Evolutionary conservation across 2,797 vertebrate species (phyloP).

Genomic region (Lepidocolaptes lacrymiger): DNA sequence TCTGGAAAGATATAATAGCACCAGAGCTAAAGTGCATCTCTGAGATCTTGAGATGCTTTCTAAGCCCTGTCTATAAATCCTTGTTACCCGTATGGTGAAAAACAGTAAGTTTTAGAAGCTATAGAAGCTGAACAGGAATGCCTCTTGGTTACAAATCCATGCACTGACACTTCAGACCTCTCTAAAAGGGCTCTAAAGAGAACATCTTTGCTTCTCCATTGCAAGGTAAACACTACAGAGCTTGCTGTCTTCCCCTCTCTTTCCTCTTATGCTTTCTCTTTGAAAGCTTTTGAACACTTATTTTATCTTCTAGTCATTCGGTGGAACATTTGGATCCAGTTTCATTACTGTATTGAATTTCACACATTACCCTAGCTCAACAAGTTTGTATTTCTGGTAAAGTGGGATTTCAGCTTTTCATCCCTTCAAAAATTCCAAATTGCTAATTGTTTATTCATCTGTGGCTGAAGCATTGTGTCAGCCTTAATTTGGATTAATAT

Average conservation of each 20-base stretch:
- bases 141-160: background rate
- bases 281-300: background rate
- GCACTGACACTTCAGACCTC: background rate
- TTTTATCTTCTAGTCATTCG: background rate
- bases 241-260: background rate
- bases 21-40: background rate
- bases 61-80: background rate
- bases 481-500: constrained; percentile 55
- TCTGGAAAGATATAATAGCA: background rate
- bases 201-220: background rate
- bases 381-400: background rate
- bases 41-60: background rate
- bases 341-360: background rate
- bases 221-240: background rate
- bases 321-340: background rate
- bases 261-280: background rate
- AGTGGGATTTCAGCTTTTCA: background rate
- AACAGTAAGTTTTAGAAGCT: background rate
- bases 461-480: background rate
- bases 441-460: background rate
- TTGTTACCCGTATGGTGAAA: background rate
- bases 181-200: background rate
- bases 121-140: background rate
- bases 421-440: background rate
- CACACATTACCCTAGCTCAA: background rate